Conservation (phyloP, 2,113 vertebrate species). For the Anoplopoma fimbria region DNA sequence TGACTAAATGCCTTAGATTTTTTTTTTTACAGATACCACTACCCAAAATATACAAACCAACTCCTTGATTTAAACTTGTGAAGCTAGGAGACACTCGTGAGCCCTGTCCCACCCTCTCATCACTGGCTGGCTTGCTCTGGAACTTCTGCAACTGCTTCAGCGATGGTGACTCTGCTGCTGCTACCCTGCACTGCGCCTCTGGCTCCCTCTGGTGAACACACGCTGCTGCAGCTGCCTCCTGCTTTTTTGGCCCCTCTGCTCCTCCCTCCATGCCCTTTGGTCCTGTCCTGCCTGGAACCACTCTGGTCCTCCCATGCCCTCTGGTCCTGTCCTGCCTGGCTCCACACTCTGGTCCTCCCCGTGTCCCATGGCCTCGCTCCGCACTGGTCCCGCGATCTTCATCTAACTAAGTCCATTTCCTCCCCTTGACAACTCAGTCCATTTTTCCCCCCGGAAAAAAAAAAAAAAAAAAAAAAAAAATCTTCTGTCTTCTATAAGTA, state of each 20-base stretch:
- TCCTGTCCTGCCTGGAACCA: conserved; percentile 61
- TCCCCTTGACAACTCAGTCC: conserved; percentile 72
- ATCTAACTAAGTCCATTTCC: conserved; percentile 79
- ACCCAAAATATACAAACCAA: conserved; percentile 87
- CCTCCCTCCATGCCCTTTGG: conserved; percentile 62
- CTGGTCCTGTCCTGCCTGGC: conserved; percentile 70
- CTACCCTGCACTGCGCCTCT: conserved; percentile 77
- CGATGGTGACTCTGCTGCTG: conserved; percentile 52
- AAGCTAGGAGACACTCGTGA: conserved; percentile 70
- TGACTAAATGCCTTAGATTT: conserved; percentile 29
- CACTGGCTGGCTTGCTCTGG: conserved; percentile 66
- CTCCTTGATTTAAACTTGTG: conserved; percentile 61
- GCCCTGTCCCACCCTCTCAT: conserved; percentile 70
- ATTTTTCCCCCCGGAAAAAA: conserved; percentile 5
- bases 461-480: conserved; percentile 22
- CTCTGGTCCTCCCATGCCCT: conserved; percentile 61
- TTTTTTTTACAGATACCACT: conserved; percentile 79
- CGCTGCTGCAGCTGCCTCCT: conserved; percentile 52
- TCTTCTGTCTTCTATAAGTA: conserved; percentile 43
- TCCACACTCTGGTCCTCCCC: conserved; percentile 56
- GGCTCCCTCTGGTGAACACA: conserved; percentile 77
- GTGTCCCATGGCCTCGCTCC: conserved; percentile 44
- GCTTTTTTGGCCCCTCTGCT: conserved; percentile 63
- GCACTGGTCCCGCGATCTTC: conserved; percentile 65
- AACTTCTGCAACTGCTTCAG: conserved; percentile 57